These are phyloP conservation scores for Thecophora atra DNA, from an alignment of 2,888 invertebrate genomes.

Conservation along the genomic window DNA sequence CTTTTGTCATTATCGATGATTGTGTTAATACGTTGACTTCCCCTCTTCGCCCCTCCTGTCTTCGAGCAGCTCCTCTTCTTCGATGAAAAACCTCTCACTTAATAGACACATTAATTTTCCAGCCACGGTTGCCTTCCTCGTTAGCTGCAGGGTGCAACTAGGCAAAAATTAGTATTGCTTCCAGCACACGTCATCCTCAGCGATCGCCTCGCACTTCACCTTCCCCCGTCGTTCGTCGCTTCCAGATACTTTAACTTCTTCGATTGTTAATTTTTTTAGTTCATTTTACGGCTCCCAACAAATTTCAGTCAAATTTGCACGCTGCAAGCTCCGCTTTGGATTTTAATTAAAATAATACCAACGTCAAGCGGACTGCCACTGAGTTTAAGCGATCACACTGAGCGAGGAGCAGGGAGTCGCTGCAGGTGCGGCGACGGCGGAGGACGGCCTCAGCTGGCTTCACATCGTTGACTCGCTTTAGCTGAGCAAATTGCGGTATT, in stretches of 20 bases:
- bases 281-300: no score
- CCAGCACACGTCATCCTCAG: background rate
- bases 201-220: background rate
- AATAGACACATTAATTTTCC: background rate
- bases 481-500: slow-evolving; percentile 33
- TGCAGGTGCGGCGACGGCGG: background rate
- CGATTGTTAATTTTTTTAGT: no score
- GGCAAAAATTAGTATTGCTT: background rate
- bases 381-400: background rate
- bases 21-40: no score
- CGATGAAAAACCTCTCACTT: background rate
- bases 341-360: slow-evolving; percentile 37
- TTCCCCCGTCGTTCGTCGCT: background rate
- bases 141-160: background rate
- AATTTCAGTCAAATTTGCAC: background rate
- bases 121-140: background rate
- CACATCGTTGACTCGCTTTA: slow-evolving; percentile 8
- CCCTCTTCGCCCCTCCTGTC: no score
- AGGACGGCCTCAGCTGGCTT: background rate
- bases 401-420: background rate
- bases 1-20: no score
- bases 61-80: no score
- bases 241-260: background rate
- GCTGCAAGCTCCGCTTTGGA: slow-evolving; percentile 12
- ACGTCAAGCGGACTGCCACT: slow-evolving; percentile 25